phyloP scores from a whole-genome alignment of 2,113 vertebrate genomes.

The Scophthalmus maximus region DNA sequence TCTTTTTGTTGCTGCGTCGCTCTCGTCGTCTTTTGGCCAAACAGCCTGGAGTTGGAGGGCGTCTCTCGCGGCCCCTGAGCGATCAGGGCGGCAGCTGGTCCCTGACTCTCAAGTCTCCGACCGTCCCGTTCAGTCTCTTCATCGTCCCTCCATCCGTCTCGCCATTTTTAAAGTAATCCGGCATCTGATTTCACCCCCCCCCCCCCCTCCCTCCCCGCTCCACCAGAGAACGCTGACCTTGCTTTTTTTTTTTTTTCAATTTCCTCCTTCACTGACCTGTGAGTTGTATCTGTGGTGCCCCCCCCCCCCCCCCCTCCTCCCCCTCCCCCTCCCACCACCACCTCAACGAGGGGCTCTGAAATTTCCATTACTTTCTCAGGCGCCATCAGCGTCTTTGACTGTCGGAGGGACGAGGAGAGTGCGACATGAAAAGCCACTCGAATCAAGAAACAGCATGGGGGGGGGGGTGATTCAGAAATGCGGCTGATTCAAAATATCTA shows the following conservation, averaged over 20 bases:
- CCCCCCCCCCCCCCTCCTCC: conserved; percentile 53
- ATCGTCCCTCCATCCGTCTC: no score
- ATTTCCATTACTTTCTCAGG: conserved; percentile 17
- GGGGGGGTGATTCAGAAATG: conserved; percentile 41
- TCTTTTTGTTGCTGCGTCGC: no score
- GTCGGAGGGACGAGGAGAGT: conserved; percentile 38
- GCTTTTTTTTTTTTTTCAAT: neutral
- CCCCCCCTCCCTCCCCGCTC: no score
- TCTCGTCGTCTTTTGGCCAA: no score
- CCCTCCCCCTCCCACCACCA: conserved; percentile 54
- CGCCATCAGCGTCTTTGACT: conserved; percentile 43
- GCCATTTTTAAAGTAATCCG: no score
- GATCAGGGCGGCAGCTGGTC: no score
- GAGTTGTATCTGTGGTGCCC: conserved; percentile 13
- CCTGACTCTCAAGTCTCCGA: no score
- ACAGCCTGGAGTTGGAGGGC: no score
- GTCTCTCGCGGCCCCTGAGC: no score
- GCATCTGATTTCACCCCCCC: no score
- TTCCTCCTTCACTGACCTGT: conserved; percentile 19
- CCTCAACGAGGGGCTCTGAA: conserved; percentile 49
- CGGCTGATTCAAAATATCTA: conserved; percentile 8
- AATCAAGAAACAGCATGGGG: conserved; percentile 54
- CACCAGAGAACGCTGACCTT: no score
- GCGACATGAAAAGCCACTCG: conserved; percentile 65
- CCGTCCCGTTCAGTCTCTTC: no score